Percentiles rank a stretch among this genome's conserved stretches.
phyloP scores from a whole-genome alignment of 2,888 invertebrate genomes.

The Diaphora mendica region DNA sequence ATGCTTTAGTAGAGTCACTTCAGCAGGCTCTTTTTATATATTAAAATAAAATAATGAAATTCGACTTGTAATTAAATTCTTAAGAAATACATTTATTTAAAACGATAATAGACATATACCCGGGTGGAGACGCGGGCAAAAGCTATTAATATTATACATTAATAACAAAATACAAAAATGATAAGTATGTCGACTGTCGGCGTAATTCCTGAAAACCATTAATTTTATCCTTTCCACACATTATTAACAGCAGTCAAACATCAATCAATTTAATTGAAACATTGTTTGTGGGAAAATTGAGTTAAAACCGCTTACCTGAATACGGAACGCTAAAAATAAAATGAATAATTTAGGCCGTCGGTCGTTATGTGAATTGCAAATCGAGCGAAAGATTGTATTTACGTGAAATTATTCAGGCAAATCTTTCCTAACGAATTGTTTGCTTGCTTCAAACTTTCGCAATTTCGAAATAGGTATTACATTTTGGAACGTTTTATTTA shows the following conservation, averaged over 20 bases:
- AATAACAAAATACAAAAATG: constrained; percentile 14
- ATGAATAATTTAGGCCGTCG: constrained; percentile 67
- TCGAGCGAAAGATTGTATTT: constrained; percentile 78
- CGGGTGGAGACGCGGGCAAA: no score
- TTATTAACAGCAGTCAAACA: constrained; percentile 47
- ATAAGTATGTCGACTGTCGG: constrained; percentile 8
- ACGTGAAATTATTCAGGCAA: constrained; percentile 77
- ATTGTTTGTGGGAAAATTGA: constrained; percentile 45
- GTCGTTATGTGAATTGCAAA: constrained; percentile 78
- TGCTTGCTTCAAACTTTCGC: constrained; percentile 73
- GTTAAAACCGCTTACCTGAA: constrained; percentile 50
- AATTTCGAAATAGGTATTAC: constrained; percentile 65
- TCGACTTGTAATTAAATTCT: no score
- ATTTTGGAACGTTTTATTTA: constrained; percentile 52
- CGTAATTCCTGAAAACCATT: constrained; percentile 20
- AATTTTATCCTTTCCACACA: constrained; percentile 37
- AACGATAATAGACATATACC: no score
- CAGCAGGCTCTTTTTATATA: no score
- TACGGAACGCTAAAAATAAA: constrained; percentile 60
- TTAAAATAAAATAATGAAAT: no score
- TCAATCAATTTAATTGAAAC: constrained; percentile 53
- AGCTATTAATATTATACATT: background rate
- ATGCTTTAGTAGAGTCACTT: no score
- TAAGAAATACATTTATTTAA: no score
- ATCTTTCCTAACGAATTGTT: constrained; percentile 82